phyloP scores from a whole-genome alignment of 2,888 invertebrate genomes.

The Sepiola atlantica region DNA sequence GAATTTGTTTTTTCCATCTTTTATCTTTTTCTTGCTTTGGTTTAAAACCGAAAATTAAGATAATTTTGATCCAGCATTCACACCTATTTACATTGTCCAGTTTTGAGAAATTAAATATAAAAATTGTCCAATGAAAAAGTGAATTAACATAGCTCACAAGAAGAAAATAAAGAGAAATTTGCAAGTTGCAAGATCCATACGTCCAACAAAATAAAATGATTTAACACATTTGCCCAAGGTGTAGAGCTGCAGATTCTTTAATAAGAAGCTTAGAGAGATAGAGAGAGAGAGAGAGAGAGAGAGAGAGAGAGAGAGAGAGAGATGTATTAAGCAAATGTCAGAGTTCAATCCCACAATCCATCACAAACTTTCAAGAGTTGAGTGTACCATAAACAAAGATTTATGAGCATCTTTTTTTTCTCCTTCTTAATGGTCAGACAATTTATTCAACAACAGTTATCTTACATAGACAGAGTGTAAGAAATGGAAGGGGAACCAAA shows the following conservation, averaged over 20 bases:
- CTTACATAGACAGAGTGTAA: neutral
- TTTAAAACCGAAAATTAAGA: constrained; percentile 32
- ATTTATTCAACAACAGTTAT: neutral
- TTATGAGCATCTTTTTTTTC: neutral
- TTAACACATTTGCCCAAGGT: neutral
- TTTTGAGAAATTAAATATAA: neutral
- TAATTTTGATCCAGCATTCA: neutral
- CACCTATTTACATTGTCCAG: neutral
- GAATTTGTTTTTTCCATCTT: neutral
- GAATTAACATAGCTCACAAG: neutral
- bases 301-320: neutral
- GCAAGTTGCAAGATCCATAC: neutral
- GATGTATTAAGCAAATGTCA: neutral
- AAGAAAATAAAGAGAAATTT: neutral
- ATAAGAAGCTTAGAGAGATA: neutral
- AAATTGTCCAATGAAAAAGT: neutral
- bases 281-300: neutral
- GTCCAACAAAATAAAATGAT: constrained; percentile 12
- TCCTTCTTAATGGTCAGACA: neutral
- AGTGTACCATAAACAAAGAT: constrained; percentile 17
- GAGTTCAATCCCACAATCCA: neutral
- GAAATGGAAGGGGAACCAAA: neutral
- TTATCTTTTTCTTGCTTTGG: neutral
- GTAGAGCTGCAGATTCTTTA: neutral
- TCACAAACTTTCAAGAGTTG: neutral